Percentiles rank a stretch among this genome's conserved stretches.
Conservation (phyloP, 1,140 invertebrate species). For the Zaprionus camerounensis region DNA sequence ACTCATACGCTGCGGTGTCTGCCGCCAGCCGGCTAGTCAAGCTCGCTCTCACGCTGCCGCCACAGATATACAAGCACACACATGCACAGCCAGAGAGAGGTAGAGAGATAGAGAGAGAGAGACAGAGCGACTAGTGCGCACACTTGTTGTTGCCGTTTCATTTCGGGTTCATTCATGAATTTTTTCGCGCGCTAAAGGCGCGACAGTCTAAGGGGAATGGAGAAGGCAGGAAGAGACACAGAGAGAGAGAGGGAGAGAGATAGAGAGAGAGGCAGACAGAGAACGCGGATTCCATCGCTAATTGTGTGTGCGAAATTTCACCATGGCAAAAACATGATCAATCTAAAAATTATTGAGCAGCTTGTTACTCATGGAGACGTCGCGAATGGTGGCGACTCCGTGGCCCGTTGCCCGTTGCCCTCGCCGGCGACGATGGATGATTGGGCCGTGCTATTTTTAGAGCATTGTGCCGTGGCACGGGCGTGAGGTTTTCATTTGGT, state of each 20-base stretch:
- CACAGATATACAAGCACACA: constrained; percentile 12
- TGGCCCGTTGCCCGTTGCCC: constrained; percentile 1
- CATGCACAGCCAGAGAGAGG: not conserved
- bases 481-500: constrained; percentile 36
- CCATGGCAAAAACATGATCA: constrained; percentile 67
- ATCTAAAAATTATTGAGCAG: constrained; percentile 64
- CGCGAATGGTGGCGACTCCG: constrained; percentile 34
- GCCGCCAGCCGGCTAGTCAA: constrained; percentile 34
- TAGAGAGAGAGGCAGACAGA: not conserved
- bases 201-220: not conserved
- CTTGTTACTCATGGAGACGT: constrained; percentile 69
- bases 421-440: constrained; percentile 43
- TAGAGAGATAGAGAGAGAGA: not conserved
- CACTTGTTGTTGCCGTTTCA: constrained; percentile 11
- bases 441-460: constrained; percentile 68
- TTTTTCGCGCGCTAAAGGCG: constrained; percentile 25
- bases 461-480: constrained; percentile 52
- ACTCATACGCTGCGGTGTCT: constrained; percentile 71
- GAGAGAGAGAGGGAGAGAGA: not conserved
- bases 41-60: constrained; percentile 37
- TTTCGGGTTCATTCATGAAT: constrained; percentile 58
- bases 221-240: not conserved
- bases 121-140: not conserved
- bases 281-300: constrained; percentile 4
- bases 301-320: constrained; percentile 63